Evolutionary conservation across 1,140 invertebrate genomes (phyloP).

Genomic region (Brachionus plicatilis): DNA sequence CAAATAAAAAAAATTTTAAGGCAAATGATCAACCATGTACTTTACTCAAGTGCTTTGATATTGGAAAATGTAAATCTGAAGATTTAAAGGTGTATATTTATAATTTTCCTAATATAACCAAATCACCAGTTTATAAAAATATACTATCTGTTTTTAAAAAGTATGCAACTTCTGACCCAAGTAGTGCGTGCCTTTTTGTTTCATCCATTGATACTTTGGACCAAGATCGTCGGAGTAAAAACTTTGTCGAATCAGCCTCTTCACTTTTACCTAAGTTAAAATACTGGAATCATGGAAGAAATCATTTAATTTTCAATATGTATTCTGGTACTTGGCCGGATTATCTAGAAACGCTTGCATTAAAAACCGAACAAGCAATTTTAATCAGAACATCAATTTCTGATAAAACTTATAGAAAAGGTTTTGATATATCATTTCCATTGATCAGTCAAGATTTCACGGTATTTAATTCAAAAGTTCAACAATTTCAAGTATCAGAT

Average conservation of each 20-base stretch:
- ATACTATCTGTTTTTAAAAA: constrained; percentile 78
- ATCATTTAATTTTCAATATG: constrained; percentile 96
- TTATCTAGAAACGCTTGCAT: constrained; percentile 85
- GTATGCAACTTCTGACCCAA: constrained; percentile 81
- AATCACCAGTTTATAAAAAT: constrained; percentile 67
- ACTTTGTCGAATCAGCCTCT: constrained; percentile 83
- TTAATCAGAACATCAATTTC: constrained; percentile 93
- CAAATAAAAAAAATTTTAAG: neutral
- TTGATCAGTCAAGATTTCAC: constrained; percentile 91
- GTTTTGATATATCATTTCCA: constrained; percentile 93
- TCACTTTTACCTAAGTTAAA: constrained; percentile 68
- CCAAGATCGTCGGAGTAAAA: constrained; percentile 59
- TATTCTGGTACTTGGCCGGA: constrained; percentile 99
- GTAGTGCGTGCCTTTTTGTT: constrained; percentile 87
- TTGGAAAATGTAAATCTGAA: neutral
- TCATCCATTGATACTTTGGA: constrained; percentile 90
- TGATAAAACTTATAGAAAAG: constrained; percentile 70
- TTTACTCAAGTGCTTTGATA: neutral
- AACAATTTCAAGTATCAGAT: constrained; percentile 63
- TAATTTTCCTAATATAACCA: neutral
- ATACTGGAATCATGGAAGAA: constrained; percentile 87
- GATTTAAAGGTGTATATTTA: neutral
- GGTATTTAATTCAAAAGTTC: constrained; percentile 75
- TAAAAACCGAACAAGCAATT: constrained; percentile 88
- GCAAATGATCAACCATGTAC: neutral